phyloP scores from a whole-genome alignment of 2,113 vertebrate species.

The Toxostoma redivivum region DNA sequence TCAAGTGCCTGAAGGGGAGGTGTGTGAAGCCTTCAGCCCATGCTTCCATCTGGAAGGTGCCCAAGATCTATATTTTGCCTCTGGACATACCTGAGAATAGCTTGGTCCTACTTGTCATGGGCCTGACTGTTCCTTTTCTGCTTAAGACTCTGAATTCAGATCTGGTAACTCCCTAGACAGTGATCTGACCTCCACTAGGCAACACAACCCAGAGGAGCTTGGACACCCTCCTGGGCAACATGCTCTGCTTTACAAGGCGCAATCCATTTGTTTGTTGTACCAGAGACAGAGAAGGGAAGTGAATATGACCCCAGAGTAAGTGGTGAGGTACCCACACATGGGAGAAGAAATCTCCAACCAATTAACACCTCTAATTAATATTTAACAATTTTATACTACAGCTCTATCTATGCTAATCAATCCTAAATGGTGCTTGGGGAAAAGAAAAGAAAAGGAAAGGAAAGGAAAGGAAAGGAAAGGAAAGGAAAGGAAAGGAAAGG shows the following conservation, averaged over 20 bases:
- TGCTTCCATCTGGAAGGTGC: not conserved
- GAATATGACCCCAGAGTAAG: not conserved
- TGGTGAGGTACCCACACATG: not conserved
- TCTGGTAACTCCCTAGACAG: not conserved
- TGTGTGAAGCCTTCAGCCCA: not conserved
- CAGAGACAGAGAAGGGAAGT: not conserved
- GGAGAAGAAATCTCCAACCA: not conserved
- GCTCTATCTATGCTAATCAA: not conserved
- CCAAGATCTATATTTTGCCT: not conserved
- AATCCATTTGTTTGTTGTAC: not conserved
- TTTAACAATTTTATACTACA: not conserved
- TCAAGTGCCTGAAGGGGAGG: not conserved
- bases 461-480: no score
- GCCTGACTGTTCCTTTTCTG: not conserved
- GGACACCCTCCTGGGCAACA: not conserved
- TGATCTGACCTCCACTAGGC: not conserved
- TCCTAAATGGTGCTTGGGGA: not conserved
- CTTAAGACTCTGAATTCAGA: not conserved
- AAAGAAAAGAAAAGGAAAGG: not conserved
- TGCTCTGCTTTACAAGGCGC: not conserved
- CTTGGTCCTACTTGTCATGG: not conserved
- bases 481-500: fast-evolving
- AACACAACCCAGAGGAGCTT: not conserved
- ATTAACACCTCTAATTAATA: not conserved
- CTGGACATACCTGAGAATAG: not conserved